Evolutionary conservation across 2,888 invertebrate genomes (phyloP), one percentile per base, ranked within the genome.

Genomic region (Lordiphosa andalusiaca): DNA sequence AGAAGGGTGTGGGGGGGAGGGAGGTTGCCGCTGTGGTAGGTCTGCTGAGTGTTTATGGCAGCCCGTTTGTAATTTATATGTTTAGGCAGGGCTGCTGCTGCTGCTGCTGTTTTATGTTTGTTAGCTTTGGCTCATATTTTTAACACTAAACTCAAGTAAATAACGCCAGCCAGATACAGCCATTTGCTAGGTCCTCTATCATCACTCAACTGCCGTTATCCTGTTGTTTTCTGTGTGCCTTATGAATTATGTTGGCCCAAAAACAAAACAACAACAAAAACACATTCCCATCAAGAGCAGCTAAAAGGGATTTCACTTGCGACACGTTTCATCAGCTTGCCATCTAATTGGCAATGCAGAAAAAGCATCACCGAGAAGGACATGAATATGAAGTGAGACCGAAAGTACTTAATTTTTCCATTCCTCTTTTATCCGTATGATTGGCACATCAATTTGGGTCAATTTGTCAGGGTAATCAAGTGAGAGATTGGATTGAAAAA

Each of bases 41-140:
- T 2, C 12, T 39, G 51, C 16, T 33, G 52, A 41, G 41, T 42
- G 52, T 42, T 52, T 52, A 52, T 42, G 52, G 52, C 52, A 52
- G 35, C 23, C 35, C 41, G 52, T 30, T 42, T 52, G 52, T 52
- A 52, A 52, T 52, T 52, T 52, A 52, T 52, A 52, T 52, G 52
- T 52, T 42, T 36, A 52, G 52, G 30, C 50, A 50, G 40, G 30
- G 48, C 51, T 33, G 38, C 53, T 70, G 57, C 67, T 57, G 23
- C 36, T 13, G 13, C 19, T 35, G 48, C 69, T 54, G 51, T 54
- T 59, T 75, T 61, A 65, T 72, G 62, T 72, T 60, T 72, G 42
- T 37, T 52, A 23, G 62, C 62, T 55, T 72, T 72, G 69, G 47
- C 72, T 73, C 72, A 75, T 62, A 71, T 73, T 73, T 73, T 71